Percentiles rank a stretch among this genome's conserved stretches.
Evolutionary conservation across 2,888 invertebrate genomes (phyloP).

Genomic region (Pherbina coryleti): DNA sequence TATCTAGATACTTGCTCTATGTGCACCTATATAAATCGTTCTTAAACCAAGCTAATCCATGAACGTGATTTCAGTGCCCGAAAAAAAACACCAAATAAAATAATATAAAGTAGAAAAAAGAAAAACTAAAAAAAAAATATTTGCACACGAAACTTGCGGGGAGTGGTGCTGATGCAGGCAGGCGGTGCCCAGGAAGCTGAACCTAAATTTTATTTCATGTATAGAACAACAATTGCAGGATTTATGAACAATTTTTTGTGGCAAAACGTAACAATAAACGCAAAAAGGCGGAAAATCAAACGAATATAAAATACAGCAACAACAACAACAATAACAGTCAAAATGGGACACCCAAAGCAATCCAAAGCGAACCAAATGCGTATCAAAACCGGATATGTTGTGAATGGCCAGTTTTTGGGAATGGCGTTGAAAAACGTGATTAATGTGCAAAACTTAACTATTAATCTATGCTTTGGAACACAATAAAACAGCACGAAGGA

Average conservation of each 20-base stretch:
- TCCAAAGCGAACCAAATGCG: no score
- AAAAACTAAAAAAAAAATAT: constrained; percentile 1
- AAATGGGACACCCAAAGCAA: not conserved
- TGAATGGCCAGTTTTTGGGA: not conserved
- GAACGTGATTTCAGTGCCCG: constrained; percentile 40
- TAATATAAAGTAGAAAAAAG: not conserved
- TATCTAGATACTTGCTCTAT: not conserved
- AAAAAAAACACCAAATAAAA: not conserved
- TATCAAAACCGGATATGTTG: not conserved
- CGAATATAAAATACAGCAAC: not conserved
- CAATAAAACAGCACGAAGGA: not conserved
- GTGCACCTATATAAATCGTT: constrained; percentile 10
- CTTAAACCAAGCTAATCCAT: constrained; percentile 41
- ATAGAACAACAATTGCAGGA: no score
- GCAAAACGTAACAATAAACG: not conserved
- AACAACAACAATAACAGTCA: not conserved
- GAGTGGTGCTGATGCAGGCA: not conserved
- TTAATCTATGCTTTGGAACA: constrained; percentile 1
- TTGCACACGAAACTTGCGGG: not conserved
- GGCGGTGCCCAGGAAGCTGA: not conserved
- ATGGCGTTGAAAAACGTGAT: constrained; percentile 18
- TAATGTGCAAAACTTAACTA: constrained; percentile 19
- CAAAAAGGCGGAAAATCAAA: not conserved
- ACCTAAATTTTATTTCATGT: not conserved
- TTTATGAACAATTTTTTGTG: not conserved